Base-by-base conservation (phyloP, 2,797 vertebrate genomes). In the Heterohyrax brucei region DNA sequence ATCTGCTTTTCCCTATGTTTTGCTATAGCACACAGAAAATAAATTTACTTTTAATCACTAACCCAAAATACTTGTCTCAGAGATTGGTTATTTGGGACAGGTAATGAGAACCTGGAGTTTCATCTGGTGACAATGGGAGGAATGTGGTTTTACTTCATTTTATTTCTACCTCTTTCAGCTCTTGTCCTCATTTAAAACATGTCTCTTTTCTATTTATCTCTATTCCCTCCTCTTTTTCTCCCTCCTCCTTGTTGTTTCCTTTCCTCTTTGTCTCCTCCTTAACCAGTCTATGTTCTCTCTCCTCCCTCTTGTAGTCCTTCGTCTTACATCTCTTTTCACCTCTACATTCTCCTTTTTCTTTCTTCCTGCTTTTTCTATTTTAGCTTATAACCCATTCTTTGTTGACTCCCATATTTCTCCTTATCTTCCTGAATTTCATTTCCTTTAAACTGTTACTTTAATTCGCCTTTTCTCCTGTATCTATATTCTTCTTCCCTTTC, bases 321-420 rank as follows among this genome's bases (percentile, higher is more conserved):
- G 30, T 59, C 18, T 30, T 94, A 62, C 18, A 18, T 93, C 53
- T 83, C 26, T 92, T 84, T 22, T 89, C 75, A 59, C 30, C 88
- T 85, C 39, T 94, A 28, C 44, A 75, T 92, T 92, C 39, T 89
- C 44, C 26, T 64, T 83, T 61, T 91, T 91, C 48, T 75, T 91
- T 96, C 77, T 8, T 92, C 39, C 12, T 79, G 59, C 30, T 91
- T 91, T 93, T 87, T 82, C 75, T 39, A 24, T 78, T 87, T 87
- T n/a, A 87, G 53, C 4, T 83, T 91, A 61, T 1, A 87, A 87
- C 87, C 4, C 28, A 73, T 83, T 92, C 3, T 92, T 79, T 85
- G 10, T 85, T 5, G 10, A 85, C 24, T 88, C 7, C 66, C 85
- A 56, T 87, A 50, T 83, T 90, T 87, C 61, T 87, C 64, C 16